A percentile compares a stretch with the other conserved stretches of the same genome.
These are phyloP conservation scores for Hormiphora californensis DNA, from an alignment of 37 sponge, comb jelly and placozoan species.

Conservation along the genomic window DNA sequence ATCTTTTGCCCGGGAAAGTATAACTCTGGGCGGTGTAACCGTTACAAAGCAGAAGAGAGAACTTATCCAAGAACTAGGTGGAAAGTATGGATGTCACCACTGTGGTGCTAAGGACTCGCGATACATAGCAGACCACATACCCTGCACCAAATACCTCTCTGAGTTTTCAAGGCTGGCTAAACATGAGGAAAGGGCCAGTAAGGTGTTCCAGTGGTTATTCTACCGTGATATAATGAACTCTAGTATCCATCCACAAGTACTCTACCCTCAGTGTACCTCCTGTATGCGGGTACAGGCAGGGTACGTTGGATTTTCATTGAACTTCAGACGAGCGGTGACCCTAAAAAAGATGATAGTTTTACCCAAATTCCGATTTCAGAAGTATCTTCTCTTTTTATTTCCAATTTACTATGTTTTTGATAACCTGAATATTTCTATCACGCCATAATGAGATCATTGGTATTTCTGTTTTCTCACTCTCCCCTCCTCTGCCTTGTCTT, in stretches of 20 bases:
- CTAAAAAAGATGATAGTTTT: neutral
- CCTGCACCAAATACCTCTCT: neutral
- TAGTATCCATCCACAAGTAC: neutral
- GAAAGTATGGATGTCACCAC: constrained; percentile 22
- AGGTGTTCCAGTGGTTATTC: constrained; percentile 2
- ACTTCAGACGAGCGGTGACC: too few relatives aligned
- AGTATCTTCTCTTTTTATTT: neutral
- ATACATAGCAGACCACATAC: constrained; percentile 42
- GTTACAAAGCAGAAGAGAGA: neutral
- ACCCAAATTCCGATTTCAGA: constrained; percentile 1
- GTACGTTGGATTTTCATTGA: neutral
- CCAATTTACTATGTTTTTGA: constrained; percentile 10
- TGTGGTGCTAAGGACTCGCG: neutral
- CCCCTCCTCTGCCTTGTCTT: neutral
- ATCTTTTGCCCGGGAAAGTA: neutral
- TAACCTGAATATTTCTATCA: neutral
- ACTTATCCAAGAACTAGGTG: neutral
- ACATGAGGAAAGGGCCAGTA: too few relatives aligned
- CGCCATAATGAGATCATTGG: neutral
- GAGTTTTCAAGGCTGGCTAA: neutral
- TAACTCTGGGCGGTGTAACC: neutral
- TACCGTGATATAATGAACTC: neutral
- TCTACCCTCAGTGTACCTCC: constrained; percentile 5
- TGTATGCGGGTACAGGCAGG: neutral
- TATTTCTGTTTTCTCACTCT: neutral